A percentile compares a stretch with the other conserved stretches of the same genome.
Conservation (phyloP, 2,113 vertebrate genomes). For the Papio anubis region DNA sequence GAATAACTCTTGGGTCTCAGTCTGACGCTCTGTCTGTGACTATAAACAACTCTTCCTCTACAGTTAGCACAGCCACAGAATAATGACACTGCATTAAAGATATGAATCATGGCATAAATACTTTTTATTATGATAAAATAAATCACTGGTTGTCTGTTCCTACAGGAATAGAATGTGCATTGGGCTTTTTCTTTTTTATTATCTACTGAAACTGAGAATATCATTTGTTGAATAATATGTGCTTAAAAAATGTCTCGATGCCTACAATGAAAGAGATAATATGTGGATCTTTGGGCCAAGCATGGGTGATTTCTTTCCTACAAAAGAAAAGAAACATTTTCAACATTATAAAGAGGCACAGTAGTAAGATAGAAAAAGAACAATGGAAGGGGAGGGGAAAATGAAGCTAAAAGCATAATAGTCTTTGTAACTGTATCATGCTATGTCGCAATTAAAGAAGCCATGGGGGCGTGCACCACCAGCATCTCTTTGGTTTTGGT, state of each 20-base stretch:
- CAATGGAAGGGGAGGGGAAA: neutral
- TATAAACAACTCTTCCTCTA: conserved; percentile 66
- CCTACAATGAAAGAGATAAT: conserved; percentile 57
- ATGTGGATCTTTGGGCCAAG: conserved; percentile 22
- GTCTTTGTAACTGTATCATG: neutral
- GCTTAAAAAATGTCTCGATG: conserved; percentile 54
- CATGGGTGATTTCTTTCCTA: neutral
- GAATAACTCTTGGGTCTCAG: conserved; percentile 64
- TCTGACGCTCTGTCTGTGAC: conserved; percentile 55
- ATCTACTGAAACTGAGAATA: conserved; percentile 67
- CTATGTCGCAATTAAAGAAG: conserved; percentile 29
- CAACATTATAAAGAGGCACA: neutral
- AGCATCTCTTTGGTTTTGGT: neutral
- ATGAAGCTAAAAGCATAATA: neutral
- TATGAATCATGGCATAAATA: conserved; percentile 75
- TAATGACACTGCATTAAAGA: conserved; percentile 70
- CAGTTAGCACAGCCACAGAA: conserved; percentile 60
- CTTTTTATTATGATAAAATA: conserved; percentile 78
- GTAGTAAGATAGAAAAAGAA: conserved; percentile 31
- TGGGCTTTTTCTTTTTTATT: conserved; percentile 66
- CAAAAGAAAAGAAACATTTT: conserved; percentile 4
- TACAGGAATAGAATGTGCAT: conserved; percentile 73
- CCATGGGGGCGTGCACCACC: neutral
- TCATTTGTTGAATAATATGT: conserved; percentile 72
- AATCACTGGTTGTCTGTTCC: conserved; percentile 76